These are phyloP conservation scores for Oreotrochilus melanogaster DNA, from an alignment of 2,113 vertebrate genomes.

Conservation along the genomic window DNA sequence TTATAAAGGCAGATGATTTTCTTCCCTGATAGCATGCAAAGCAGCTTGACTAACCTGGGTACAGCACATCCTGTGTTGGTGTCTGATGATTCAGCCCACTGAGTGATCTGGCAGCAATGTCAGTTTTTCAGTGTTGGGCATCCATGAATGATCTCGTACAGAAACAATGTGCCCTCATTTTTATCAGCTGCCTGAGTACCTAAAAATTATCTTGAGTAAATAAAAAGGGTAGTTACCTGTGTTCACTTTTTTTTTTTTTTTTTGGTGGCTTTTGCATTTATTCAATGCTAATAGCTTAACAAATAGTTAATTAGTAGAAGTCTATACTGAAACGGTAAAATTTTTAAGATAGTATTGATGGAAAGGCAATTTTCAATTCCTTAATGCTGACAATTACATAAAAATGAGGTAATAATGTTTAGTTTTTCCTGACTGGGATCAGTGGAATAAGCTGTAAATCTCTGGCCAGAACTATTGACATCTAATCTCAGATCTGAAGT, in stretches of 20 bases:
- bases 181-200: not conserved
- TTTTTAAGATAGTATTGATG: not conserved
- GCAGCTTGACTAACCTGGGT: not conserved
- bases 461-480: not conserved
- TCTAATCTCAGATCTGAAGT: not conserved
- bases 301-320: not conserved
- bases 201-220: conserved; percentile 23
- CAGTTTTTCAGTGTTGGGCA: not conserved
- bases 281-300: not conserved
- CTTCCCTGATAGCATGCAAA: not conserved
- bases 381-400: not conserved
- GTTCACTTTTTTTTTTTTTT: not conserved
- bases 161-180: not conserved
- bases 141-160: not conserved
- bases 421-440: not conserved
- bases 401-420: not conserved
- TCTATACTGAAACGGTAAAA: not conserved
- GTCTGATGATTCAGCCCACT: not conserved
- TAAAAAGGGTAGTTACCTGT: not conserved
- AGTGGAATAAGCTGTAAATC: not conserved
- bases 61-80: not conserved
- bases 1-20: not conserved
- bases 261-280: not conserved
- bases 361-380: not conserved
- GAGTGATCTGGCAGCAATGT: not conserved